Evolutionary conservation across 2,113 vertebrate species (phyloP), one percentile per base, ranked within the genome.

Genomic region (Donacobius atricapilla): DNA sequence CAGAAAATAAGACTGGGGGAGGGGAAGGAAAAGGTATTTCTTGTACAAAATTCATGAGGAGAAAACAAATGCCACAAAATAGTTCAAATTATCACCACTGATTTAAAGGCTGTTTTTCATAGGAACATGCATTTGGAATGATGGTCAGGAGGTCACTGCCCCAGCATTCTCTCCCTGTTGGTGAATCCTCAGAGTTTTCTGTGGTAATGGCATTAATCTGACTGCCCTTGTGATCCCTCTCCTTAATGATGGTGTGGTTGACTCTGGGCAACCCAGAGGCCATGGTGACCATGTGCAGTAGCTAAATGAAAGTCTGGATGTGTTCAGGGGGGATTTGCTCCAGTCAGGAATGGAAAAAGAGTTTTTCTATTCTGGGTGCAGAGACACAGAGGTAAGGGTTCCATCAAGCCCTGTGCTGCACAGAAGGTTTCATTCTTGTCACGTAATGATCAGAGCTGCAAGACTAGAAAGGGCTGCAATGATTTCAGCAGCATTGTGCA

Each of bases 391-490:
- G 95, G 96, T 92, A 96, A 94, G 94, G 72, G 86, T 83, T 94
- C 83, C 68, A 66, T 76, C 95, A 89, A 93, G 63, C 76, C 64
- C 70, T 56, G 40, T 11, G 76, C 54, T 27, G 78, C 91, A 93
- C 95, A 93, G 73, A 96, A 85, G 94, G 79, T 90, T 96, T 96
- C 69, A 96, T 96, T 96, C 96, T 87, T 17, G 0, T 97, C 96
- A 97, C 89, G 78, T 89, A 94, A 65, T 10, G 56, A 80, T 77
- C 7, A 4, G 58, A 89, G 70, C 95, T 88, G 89, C 72, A 88
- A 60, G 89, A 63, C 94, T 80, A 85, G 77, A 75, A 94, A 93
- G 44, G 90, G 77, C 84, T 11, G 7, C 91, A 94, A 25, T 51
- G 70, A 87, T 79, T 94, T 89, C 83, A 89, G 90, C 82, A 89